These are phyloP conservation scores for Danio rerio DNA, from an alignment of 2,113 vertebrate species.

Conservation along the genomic window DNA sequence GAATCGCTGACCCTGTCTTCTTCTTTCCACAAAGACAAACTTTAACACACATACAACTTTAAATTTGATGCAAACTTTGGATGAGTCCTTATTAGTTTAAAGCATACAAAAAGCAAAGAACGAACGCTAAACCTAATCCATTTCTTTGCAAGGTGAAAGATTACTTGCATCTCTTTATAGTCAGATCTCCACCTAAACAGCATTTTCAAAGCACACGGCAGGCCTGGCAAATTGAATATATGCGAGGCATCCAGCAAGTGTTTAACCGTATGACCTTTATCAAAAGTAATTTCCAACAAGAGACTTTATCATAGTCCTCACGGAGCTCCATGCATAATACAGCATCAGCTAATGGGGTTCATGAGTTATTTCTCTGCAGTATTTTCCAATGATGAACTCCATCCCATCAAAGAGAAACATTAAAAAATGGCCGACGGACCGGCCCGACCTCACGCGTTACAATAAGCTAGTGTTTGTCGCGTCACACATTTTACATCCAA, in stretches of 20 bases:
- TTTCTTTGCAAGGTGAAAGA: not conserved
- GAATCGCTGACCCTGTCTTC: no score
- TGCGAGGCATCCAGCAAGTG: constrained; percentile 54
- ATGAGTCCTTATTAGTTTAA: no score
- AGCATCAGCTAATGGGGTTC: constrained; percentile 51
- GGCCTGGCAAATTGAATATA: constrained; percentile 52
- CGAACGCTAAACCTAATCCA: not conserved
- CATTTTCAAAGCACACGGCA: not conserved
- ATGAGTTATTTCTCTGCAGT: constrained; percentile 51
- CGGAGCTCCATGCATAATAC: constrained; percentile 57
- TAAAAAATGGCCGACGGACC: not conserved
- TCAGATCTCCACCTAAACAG: not conserved
- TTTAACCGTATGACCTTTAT: constrained; percentile 72
- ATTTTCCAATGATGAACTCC: constrained; percentile 33
- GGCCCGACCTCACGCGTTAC: not conserved
- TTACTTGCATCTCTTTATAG: not conserved
- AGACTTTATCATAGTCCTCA: constrained; percentile 60
- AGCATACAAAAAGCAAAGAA: no score
- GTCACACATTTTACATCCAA: constrained; percentile 54
- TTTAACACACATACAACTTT: no score
- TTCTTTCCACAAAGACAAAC: no score
- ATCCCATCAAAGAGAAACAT: constrained; percentile 14
- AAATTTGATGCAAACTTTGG: no score
- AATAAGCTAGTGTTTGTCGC: not conserved
- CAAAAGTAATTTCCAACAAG: constrained; percentile 66